Evolutionary conservation across 2,797 vertebrate species (phyloP).

Genomic region (Eulemur coronatus): DNA sequence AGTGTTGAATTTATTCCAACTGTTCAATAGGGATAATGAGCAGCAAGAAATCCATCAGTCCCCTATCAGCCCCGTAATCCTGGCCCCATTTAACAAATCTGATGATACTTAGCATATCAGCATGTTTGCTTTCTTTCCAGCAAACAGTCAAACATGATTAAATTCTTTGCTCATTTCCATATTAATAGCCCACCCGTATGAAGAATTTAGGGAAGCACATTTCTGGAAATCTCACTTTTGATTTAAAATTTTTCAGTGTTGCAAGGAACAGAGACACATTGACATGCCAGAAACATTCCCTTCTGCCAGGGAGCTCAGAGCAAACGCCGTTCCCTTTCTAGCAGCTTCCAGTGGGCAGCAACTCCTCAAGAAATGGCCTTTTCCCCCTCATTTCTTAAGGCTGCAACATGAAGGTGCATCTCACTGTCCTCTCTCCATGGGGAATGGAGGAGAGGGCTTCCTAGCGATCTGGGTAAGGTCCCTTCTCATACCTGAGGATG

Average conservation of each 20-base stretch:
- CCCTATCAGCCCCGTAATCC: conserved; percentile 60
- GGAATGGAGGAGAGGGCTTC: not conserved
- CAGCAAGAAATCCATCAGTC: conserved; percentile 60
- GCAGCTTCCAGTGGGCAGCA: not conserved
- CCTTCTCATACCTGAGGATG: not conserved
- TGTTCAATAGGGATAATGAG: conserved; percentile 68
- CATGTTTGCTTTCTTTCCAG: conserved; percentile 75
- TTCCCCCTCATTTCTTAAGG: not conserved
- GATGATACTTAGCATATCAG: conserved; percentile 63
- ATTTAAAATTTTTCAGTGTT: conserved; percentile 46
- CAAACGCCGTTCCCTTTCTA: not conserved
- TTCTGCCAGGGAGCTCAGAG: not conserved
- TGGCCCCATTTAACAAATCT: conserved; percentile 74
- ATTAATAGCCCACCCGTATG: conserved; percentile 69
- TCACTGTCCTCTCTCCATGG: not conserved
- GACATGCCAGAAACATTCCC: not conserved
- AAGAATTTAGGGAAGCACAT: conserved; percentile 61
- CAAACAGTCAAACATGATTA: conserved; percentile 76
- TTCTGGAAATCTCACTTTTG: conserved; percentile 61
- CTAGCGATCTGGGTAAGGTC: not conserved
- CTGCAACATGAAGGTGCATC: not conserved
- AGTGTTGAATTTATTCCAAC: conserved; percentile 53
- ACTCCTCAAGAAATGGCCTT: not conserved
- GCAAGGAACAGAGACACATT: not conserved
- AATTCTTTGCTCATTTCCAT: conserved; percentile 71